phyloP scores from a whole-genome alignment of 2,888 invertebrate species.

The Geophilus truncorum region DNA sequence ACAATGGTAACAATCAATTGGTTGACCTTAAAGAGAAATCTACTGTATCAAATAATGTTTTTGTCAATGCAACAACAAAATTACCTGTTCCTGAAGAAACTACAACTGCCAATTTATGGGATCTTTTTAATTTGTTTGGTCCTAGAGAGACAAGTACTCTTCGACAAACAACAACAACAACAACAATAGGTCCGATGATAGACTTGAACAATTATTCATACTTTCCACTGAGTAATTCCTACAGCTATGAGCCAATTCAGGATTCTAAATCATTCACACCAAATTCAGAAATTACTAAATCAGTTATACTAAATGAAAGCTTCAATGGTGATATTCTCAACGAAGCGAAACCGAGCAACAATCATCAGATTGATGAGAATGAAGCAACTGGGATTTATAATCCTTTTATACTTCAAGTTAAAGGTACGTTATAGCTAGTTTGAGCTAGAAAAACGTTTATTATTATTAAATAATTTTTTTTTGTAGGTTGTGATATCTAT shows the following conservation, averaged over 20 bases:
- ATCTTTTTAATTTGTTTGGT: not conserved
- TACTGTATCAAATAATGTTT: no score
- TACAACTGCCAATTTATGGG: not conserved
- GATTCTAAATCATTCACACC: no score
- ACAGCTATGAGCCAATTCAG: not conserved
- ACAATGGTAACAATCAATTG: no score
- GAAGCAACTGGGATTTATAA: not conserved
- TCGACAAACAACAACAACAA: no score
- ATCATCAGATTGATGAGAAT: not conserved
- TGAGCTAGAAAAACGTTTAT: no score
- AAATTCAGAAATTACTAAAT: not conserved
- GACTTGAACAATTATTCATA: not conserved
- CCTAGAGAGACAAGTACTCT: no score
- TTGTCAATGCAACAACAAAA: not conserved
- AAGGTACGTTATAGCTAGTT: not conserved
- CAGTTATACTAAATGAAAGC: not conserved
- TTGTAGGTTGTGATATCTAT: constrained; percentile 30
- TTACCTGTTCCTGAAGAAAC: not conserved
- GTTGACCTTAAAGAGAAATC: no score
- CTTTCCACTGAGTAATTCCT: not conserved
- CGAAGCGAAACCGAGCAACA: not conserved
- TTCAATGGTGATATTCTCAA: not conserved
- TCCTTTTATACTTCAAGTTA: not conserved
- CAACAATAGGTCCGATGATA: not conserved
- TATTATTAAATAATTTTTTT: not conserved